A percentile compares a stretch with the other conserved stretches of the same genome.
Conservation (phyloP, 2,888 invertebrate genomes). For the Hirtodrosophila trivittata region DNA sequence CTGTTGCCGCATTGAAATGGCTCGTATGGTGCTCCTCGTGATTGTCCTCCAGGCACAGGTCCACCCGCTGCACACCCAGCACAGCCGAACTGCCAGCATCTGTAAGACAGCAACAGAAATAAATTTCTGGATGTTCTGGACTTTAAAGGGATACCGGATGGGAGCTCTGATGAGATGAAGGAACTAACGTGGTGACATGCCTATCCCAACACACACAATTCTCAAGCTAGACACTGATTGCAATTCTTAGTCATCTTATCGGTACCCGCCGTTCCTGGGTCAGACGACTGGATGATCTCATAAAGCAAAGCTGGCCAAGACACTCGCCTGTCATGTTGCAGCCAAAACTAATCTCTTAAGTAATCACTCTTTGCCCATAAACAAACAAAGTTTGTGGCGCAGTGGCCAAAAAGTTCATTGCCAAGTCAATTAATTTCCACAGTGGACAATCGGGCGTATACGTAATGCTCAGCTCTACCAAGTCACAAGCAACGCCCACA, state of each 20-base stretch:
- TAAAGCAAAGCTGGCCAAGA: slow-evolving; percentile 22
- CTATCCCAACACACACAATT: no score
- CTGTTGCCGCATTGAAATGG: slow-evolving; percentile 87
- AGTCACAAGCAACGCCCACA: slow-evolving; percentile 58
- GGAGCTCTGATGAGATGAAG: no score
- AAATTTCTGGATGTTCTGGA: not conserved
- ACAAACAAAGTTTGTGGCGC: slow-evolving; percentile 48
- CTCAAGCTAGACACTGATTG: no score
- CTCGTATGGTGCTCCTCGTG: slow-evolving; percentile 91
- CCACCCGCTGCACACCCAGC: slow-evolving; percentile 89
- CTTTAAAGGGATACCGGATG: no score
- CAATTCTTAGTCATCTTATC: no score
- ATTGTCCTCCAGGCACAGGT: slow-evolving; percentile 90
- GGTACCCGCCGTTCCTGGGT: not conserved
- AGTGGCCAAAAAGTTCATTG: slow-evolving; percentile 69
- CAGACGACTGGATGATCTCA: slow-evolving; percentile 55
- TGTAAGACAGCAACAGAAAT: slow-evolving; percentile 44
- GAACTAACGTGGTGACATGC: no score
- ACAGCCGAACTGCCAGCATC: slow-evolving; percentile 87
- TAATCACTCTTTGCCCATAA: slow-evolving; percentile 70
- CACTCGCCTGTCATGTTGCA: slow-evolving; percentile 40
- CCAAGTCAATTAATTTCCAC: slow-evolving; percentile 66
- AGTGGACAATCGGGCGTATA: slow-evolving; percentile 59
- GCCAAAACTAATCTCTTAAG: slow-evolving; percentile 36
- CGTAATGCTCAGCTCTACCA: slow-evolving; percentile 1